phyloP scores from a whole-genome alignment of 2,888 invertebrate species.

The Bhutanitis thaidina region DNA sequence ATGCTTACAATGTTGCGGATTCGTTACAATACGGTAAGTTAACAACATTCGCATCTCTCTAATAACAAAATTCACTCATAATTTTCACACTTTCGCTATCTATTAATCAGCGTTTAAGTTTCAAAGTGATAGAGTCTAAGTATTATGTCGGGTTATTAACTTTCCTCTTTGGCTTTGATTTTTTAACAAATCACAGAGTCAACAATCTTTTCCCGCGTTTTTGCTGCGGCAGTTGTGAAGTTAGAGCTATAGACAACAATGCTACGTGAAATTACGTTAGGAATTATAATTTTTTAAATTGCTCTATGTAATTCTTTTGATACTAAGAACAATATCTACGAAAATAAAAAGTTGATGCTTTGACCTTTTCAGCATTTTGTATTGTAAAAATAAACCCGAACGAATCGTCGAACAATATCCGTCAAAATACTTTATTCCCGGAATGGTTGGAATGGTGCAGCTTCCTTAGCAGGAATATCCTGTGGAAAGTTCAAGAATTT shows the following conservation, averaged over 20 bases:
- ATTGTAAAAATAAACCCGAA: no score
- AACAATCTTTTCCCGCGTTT: slow-evolving; percentile 37
- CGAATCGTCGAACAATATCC: no score
- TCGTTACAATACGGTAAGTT: slow-evolving; percentile 53
- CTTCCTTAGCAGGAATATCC: no score
- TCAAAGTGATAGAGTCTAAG: slow-evolving; percentile 34
- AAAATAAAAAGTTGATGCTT: no score
- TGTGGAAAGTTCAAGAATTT: no score
- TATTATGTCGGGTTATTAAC: slow-evolving; percentile 42
- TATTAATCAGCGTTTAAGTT: slow-evolving; percentile 25
- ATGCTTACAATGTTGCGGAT: slow-evolving; percentile 52
- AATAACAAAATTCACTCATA: slow-evolving; percentile 13
- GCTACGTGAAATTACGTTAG: not conserved
- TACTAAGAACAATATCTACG: no score
- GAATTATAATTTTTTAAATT: no score
- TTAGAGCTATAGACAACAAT: slow-evolving; percentile 24
- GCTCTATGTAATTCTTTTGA: no score
- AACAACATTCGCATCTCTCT: slow-evolving; percentile 10
- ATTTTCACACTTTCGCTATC: slow-evolving; percentile 38
- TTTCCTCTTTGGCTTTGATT: slow-evolving; percentile 55
- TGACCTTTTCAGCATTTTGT: no score
- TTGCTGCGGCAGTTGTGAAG: slow-evolving; percentile 39
- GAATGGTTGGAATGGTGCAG: no score
- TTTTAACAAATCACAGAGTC: slow-evolving; percentile 25
- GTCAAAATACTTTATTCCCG: no score